Conservation (phyloP, 2,888 invertebrate species). For the Drosophila testacea region DNA sequence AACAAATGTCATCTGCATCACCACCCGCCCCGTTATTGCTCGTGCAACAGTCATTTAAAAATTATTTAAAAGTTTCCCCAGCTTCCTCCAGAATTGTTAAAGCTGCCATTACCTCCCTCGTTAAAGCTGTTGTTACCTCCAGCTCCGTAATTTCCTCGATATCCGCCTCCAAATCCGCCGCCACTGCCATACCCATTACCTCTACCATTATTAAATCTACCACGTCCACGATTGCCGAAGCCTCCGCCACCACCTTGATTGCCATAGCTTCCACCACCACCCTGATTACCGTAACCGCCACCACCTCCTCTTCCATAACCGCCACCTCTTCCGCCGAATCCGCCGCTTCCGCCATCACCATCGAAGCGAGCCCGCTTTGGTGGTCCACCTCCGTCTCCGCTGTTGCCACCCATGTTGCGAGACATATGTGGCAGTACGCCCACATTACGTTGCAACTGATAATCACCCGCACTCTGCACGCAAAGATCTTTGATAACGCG, state of each 20-base stretch:
- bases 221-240: constrained; percentile 41
- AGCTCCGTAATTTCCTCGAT: neutral
- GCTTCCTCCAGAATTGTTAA: constrained; percentile 15
- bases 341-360: constrained; percentile 56
- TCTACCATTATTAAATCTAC: constrained; percentile 40
- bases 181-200: constrained; percentile 12
- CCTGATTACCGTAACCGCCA: constrained; percentile 44
- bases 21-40: too few species aligned
- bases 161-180: neutral
- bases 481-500: constrained; percentile 91
- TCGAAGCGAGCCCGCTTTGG: constrained; percentile 64
- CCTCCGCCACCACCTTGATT: constrained; percentile 50
- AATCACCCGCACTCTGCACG: constrained; percentile 91
- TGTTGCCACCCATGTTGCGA: constrained; percentile 62
- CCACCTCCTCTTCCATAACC: constrained; percentile 26
- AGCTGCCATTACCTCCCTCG: constrained; percentile 2
- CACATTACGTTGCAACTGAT: constrained; percentile 87
- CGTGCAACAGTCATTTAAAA: neutral
- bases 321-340: constrained; percentile 56
- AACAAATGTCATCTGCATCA: too few species aligned
- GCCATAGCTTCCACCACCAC: constrained; percentile 33
- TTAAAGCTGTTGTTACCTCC: constrained; percentile 8
- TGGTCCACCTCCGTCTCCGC: constrained; percentile 63
- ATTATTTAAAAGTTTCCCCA: constrained; percentile 25
- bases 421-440: constrained; percentile 81